Conservation (phyloP, 2,797 vertebrate species). For the Naso thynnoides region DNA sequence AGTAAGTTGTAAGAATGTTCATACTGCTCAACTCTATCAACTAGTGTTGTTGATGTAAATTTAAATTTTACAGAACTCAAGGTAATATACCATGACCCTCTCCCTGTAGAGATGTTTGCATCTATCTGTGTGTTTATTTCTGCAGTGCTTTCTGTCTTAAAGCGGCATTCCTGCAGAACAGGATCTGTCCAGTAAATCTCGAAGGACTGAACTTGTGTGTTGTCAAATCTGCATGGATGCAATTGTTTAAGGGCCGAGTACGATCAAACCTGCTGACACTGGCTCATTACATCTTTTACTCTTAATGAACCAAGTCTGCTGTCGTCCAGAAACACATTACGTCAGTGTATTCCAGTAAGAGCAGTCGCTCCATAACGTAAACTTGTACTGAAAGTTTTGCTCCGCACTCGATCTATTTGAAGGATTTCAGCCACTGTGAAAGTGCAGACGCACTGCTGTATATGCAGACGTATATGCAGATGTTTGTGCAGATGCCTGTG, state of each 20-base stretch:
- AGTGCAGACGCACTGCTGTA: neutral
- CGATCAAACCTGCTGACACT: constrained; percentile 10
- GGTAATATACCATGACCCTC: neutral
- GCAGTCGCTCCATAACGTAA: constrained; percentile 34
- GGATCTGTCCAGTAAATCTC: neutral
- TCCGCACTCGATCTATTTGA: constrained; percentile 29
- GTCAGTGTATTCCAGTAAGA: constrained; percentile 47
- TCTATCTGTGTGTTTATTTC: too few species aligned
- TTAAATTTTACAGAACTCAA: neutral
- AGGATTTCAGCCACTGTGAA: constrained; percentile 19
- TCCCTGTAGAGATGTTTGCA: neutral
- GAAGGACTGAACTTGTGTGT: neutral
- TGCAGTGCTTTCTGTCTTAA: neutral
- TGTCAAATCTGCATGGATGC: constrained; percentile 13
- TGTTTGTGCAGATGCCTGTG: constrained; percentile 24
- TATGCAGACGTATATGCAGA: neutral
- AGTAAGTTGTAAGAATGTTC: constrained; percentile 14
- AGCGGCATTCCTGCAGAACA: neutral
- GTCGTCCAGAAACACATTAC: constrained; percentile 20
- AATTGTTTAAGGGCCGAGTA: neutral
- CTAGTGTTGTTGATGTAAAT: neutral
- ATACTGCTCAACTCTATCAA: neutral
- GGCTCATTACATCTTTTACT: constrained; percentile 41
- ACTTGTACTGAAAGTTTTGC: constrained; percentile 6
- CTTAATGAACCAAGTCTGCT: constrained; percentile 45